Base-by-base conservation (phyloP, 2,888 invertebrate genomes). In the Lymantria monacha region DNA sequence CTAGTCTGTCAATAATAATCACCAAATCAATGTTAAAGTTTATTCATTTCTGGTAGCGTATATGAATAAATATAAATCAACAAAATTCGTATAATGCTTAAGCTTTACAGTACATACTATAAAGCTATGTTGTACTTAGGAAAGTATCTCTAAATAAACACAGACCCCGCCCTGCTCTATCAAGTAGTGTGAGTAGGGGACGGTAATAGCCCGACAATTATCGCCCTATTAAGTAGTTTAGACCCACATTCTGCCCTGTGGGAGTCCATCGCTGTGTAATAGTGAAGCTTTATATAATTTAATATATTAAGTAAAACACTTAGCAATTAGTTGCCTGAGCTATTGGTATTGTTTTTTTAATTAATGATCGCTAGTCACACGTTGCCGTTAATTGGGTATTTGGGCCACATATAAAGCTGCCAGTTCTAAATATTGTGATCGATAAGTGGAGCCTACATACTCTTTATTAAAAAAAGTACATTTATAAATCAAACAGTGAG, bases 201-300 rank as follows among this genome's bases (percentile, higher is more conserved):
- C 46, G 48, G 73, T 81, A 81, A 87, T 85, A 74, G 81, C 74
- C 68, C 53, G 70, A 68, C 85, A 89, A 89, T 89, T 89, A 88
- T 88, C 87, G 75, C 83, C 81, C 85, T 85, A 89, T 88, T 89
- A 87, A 87, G 81, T 83, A 87, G 86, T 88, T 87, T 74, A 72
- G 77, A 70, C 72, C 72, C 69, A 73, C 63, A 74, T 79, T 72
- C 67, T 76, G 63, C 68, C 67, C 61, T 55, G 61, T 65, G 63
- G 62, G 66, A 65, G 51, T 46, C 49, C 61, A 56, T 61, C 61
- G 58, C 61, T 50, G 31, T 49, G 44, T 64, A 49, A 67, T 65
- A 54, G 48, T 43, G 48, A 30, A 59, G 62, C 45, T 58, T 58
- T 49, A 44, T 57, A 55, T 55, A 59, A 48, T 64, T 65, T 62